Evolutionary conservation across 1,140 invertebrate genomes (phyloP), one percentile per base, ranked within the genome.

Genomic region (Zaprionus africanus): DNA sequence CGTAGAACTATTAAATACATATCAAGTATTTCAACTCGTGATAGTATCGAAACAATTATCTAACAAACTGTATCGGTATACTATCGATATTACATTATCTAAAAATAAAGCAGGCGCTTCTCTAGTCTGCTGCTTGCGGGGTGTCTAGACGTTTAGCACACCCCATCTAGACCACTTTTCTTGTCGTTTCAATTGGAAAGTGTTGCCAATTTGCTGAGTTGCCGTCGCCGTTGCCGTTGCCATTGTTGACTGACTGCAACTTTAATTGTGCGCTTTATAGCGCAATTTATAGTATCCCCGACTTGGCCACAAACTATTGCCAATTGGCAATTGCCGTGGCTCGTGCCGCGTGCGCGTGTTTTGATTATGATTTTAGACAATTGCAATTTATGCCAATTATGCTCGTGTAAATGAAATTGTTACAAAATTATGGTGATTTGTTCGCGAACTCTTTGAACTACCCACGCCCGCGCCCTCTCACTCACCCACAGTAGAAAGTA

Each of bases 201-300:
- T 87, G 84, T 87, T 87, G 85, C 84, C 84, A 87, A 87, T 87
- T 88, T 90, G 85, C 81, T 76, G 54, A 68, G 49, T 57, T 59
- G 69, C 61, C 58, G 67, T 67, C 19, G 60, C 9, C 13, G 54
- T 58, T 11, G 54, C 24, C 41, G 64, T 61, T 76, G 73, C 46
- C 46, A 51, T 43, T 65, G 74, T 63, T 77, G 73, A 70, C 68
- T 70, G 74, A 79, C 74, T 71, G 71, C 76, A 51, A 66, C 70
- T 82, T 88, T 85, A 87, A 88, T 88, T 87, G 81, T 88, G 81
- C 81, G 85, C 85, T 90, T 88, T 88, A 88, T 90, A 85, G 81
- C 85, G 85, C 85, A 88, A 90, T 88, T 88, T 90, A 88, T 87
- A 81, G 69, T 51, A 46, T n/a, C 69, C 72, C 69, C 68, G 43